Evolutionary conservation across 2,888 invertebrate genomes (phyloP).

Genomic region (Lymantria dispar): DNA sequence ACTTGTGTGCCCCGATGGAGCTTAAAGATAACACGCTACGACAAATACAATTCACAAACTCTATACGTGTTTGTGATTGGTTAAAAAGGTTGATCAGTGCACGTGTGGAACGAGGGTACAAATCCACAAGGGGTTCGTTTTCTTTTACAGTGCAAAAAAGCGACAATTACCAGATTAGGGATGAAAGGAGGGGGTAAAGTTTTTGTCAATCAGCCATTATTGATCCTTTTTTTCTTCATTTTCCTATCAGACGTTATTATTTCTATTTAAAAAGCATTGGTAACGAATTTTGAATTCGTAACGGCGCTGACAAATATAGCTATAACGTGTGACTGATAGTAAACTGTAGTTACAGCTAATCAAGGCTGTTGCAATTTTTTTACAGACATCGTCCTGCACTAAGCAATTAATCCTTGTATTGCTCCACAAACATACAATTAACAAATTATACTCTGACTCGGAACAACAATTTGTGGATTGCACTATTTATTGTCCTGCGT

Average conservation of each 20-base stretch:
- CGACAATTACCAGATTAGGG: slow-evolving; percentile 76
- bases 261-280: slow-evolving; percentile 61
- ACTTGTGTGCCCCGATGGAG: slow-evolving; percentile 33
- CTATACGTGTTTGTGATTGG: slow-evolving; percentile 54
- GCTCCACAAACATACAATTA: no score
- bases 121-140: slow-evolving; percentile 66
- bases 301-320: no score
- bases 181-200: slow-evolving; percentile 55
- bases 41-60: slow-evolving; percentile 52
- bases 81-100: slow-evolving; percentile 59
- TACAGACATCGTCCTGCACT: no score
- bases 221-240: slow-evolving; percentile 52
- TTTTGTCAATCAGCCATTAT: slow-evolving; percentile 53
- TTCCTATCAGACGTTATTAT: slow-evolving; percentile 45
- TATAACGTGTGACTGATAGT: neutral
- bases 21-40: slow-evolving; percentile 52
- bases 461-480: no score
- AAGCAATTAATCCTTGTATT: no score
- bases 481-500: no score
- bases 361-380: no score
- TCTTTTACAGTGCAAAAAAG: slow-evolving; percentile 61
- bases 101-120: slow-evolving; percentile 65
- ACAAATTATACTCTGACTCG: no score
- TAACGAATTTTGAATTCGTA: slow-evolving; percentile 11
- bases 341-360: slow-evolving; percentile 23